Evolutionary conservation across 2,113 vertebrate genomes (phyloP).

Genomic region (Hypanus sabinus): DNA sequence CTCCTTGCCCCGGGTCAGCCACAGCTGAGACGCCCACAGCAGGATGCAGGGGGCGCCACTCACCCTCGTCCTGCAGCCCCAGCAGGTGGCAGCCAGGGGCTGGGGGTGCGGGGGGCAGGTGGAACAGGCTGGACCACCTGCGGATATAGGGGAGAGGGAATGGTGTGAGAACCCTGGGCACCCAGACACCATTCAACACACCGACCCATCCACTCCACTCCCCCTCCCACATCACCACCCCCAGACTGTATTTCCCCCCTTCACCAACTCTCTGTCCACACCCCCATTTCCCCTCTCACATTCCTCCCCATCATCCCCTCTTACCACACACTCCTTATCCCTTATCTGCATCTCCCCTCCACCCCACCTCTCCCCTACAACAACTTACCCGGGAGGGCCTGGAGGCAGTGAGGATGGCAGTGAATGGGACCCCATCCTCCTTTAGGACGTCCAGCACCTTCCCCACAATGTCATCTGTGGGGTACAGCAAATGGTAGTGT

Average conservation of each 20-base stretch:
- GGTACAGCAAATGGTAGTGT: constrained; percentile 16
- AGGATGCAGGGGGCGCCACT: constrained; percentile 59
- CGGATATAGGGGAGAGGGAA: not conserved
- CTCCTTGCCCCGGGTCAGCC: constrained; percentile 42
- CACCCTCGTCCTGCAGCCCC: accelerated
- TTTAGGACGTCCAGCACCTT: constrained; percentile 62
- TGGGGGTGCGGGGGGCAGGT: constrained; percentile 41
- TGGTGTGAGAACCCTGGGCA: no score
- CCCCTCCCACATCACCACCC: no score
- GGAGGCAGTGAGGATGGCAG: constrained; percentile 69
- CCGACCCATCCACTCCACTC: no score
- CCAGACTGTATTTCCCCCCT: no score
- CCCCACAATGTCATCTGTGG: constrained; percentile 69
- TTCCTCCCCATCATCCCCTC: no score
- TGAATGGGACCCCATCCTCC: constrained; percentile 62
- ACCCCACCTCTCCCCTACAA: no score
- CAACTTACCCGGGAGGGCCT: constrained; percentile 67
- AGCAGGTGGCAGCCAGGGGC: constrained; percentile 63
- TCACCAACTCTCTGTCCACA: no score
- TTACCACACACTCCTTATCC: no score
- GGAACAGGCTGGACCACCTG: constrained; percentile 60
- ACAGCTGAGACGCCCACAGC: constrained; percentile 71
- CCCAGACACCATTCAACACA: no score
- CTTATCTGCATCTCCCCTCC: no score
- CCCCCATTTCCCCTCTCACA: no score